Percentiles rank a stretch among this genome's conserved stretches.
These are phyloP conservation scores for Phenacoccus solenopsis DNA, from an alignment of 1,140 invertebrate genomes.

Conservation along the genomic window DNA sequence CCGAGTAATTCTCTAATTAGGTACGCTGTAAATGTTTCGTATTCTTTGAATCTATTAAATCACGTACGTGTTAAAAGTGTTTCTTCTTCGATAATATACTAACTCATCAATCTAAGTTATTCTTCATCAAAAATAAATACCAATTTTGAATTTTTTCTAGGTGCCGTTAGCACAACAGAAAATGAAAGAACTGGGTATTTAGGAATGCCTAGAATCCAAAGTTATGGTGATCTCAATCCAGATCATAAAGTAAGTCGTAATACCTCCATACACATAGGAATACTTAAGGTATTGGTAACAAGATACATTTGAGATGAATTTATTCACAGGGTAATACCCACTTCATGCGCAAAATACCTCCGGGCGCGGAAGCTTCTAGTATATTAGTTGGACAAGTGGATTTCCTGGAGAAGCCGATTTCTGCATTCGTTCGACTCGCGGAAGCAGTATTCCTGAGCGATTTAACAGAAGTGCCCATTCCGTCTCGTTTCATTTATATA, in stretches of 20 bases:
- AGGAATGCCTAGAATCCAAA: conserved; percentile 58
- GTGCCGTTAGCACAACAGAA: background rate
- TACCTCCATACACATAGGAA: too few relatives aligned
- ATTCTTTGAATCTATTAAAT: too few relatives aligned
- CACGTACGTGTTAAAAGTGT: too few relatives aligned
- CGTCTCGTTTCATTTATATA: conserved; percentile 87
- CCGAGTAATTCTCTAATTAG: too few relatives aligned
- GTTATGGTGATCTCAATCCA: conserved; percentile 48
- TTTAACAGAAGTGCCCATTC: conserved; percentile 78
- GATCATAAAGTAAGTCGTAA: conserved; percentile 38
- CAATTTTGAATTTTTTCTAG: too few relatives aligned
- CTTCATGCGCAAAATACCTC: conserved; percentile 91
- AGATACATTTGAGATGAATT: background rate
- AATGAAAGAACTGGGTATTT: conserved; percentile 36
- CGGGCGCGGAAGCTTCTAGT: conserved; percentile 70
- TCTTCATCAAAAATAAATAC: too few relatives aligned
- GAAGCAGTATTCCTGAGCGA: conserved; percentile 73
- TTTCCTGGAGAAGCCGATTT: conserved; percentile 75
- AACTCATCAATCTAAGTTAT: too few relatives aligned
- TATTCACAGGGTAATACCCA: conserved; percentile 63
- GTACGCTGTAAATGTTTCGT: too few relatives aligned
- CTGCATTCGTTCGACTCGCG: conserved; percentile 80
- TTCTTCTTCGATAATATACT: too few relatives aligned
- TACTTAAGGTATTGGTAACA: too few relatives aligned
- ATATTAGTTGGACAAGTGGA: conserved; percentile 86